These are phyloP conservation scores for Drosophila nr. perissopoda DNA, from an alignment of 2,888 invertebrate species.

Conservation along the genomic window DNA sequence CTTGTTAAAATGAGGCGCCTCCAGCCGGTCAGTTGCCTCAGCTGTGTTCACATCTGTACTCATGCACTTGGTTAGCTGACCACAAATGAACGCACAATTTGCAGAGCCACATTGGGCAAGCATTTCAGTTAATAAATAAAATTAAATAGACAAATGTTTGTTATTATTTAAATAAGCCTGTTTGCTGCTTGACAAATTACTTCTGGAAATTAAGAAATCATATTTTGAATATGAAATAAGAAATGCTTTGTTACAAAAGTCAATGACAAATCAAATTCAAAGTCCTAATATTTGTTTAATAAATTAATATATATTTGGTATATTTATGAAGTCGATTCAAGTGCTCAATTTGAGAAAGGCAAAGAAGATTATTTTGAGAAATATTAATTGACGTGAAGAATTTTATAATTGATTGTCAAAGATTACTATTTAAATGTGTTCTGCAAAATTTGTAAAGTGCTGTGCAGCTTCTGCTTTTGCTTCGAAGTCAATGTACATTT, in stretches of 20 bases:
- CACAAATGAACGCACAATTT: slow-evolving; percentile 14
- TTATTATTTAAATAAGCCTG: too few relatives aligned
- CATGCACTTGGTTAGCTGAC: slow-evolving; percentile 28
- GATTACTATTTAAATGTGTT: not conserved
- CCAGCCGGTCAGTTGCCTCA: slow-evolving; percentile 24
- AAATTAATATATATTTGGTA: not conserved
- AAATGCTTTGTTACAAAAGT: not conserved
- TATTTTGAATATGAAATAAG: not conserved
- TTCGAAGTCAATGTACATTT: not conserved
- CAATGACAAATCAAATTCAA: not conserved
- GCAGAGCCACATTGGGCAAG: not conserved
- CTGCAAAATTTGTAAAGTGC: not conserved
- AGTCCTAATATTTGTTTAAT: not conserved
- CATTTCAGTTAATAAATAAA: not conserved
- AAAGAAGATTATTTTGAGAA: not conserved
- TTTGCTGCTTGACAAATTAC: not conserved
- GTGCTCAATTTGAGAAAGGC: not conserved
- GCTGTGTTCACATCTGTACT: slow-evolving; percentile 21
- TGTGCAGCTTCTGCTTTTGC: not conserved
- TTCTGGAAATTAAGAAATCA: not conserved
- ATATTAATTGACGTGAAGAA: not conserved
- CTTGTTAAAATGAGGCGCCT: slow-evolving; percentile 12
- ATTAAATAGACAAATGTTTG: not conserved
- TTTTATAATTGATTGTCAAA: not conserved
- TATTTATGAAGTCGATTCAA: not conserved